These are phyloP conservation scores for Lordiphosa clarofinis DNA, from an alignment of 1,140 invertebrate species.

Conservation along the genomic window DNA sequence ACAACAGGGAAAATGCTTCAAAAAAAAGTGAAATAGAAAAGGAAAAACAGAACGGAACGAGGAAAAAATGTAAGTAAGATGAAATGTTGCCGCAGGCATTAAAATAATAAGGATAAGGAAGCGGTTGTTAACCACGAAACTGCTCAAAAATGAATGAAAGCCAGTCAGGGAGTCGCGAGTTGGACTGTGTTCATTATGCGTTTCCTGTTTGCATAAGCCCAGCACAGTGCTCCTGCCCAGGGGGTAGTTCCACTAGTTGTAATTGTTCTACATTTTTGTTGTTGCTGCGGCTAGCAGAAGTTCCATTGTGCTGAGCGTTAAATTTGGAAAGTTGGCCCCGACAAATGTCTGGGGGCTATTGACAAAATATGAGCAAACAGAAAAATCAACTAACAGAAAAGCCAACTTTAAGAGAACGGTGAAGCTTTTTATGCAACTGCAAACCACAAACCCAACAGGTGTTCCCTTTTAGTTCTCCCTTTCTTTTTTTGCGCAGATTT, in stretches of 20 bases:
- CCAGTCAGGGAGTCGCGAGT: slow-evolving; percentile 19
- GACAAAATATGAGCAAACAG: slow-evolving; percentile 39
- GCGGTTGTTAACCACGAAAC: slow-evolving; percentile 76
- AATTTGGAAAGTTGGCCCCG: slow-evolving; percentile 71
- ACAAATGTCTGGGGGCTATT: slow-evolving; percentile 49
- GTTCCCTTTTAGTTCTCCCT: too few species aligned
- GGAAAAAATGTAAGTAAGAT: slow-evolving; percentile 71
- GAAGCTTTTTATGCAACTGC: neutral
- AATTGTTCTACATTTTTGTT: slow-evolving; percentile 57
- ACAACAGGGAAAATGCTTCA: slow-evolving; percentile 39
- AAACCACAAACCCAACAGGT: too few species aligned
- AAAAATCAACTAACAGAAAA: slow-evolving; percentile 10
- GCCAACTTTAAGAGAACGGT: neutral
- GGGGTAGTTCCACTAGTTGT: slow-evolving; percentile 37
- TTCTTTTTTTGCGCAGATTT: too few species aligned
- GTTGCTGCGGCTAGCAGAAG: slow-evolving; percentile 14
- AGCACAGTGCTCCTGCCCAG: slow-evolving; percentile 22
- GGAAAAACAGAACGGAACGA: slow-evolving; percentile 8
- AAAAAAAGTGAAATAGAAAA: slow-evolving; percentile 20
- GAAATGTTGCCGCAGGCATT: slow-evolving; percentile 75
- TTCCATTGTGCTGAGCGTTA: slow-evolving; percentile 69
- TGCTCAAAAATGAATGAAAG: slow-evolving; percentile 74
- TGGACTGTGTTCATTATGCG: slow-evolving; percentile 72
- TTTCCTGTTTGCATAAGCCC: slow-evolving; percentile 74
- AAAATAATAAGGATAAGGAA: slow-evolving; percentile 78